Percentiles rank a stretch among this genome's conserved stretches.
Conservation (phyloP, 2,888 invertebrate genomes). For the Nomada flava region DNA sequence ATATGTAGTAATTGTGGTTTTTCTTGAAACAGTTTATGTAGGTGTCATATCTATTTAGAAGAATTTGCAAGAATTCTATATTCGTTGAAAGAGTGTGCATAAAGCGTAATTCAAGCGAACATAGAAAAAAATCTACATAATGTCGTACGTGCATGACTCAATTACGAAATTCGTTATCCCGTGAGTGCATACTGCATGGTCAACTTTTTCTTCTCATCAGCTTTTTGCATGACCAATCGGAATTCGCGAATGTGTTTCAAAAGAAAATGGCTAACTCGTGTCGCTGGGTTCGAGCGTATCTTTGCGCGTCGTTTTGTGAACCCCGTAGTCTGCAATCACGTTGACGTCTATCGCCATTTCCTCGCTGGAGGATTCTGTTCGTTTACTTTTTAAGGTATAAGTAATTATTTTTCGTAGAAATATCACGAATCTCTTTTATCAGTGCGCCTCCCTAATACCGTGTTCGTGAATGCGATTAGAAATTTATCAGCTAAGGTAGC, state of each 20-base stretch:
- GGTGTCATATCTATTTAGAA: background rate
- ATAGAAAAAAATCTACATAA: background rate
- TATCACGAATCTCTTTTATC: background rate
- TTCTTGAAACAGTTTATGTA: background rate
- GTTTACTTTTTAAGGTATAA: constrained; percentile 70
- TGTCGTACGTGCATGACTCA: constrained; percentile 6
- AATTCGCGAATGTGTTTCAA: constrained; percentile 77
- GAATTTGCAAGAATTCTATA: background rate
- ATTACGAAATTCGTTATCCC: constrained; percentile 64
- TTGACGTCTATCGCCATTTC: constrained; percentile 90
- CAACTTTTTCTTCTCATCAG: constrained; percentile 72
- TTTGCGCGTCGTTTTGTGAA: constrained; percentile 93
- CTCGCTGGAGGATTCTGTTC: constrained; percentile 79
- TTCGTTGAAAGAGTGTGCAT: background rate
- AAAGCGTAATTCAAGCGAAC: background rate
- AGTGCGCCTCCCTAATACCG: background rate
- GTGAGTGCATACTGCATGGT: constrained; percentile 59
- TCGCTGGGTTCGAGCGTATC: constrained; percentile 87
- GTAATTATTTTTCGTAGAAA: constrained; percentile 7
- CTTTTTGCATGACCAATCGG: constrained; percentile 79
- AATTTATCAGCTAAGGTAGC: constrained; percentile 42
- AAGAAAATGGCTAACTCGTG: constrained; percentile 82
- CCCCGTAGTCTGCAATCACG: constrained; percentile 87
- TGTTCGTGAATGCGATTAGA: constrained; percentile 36
- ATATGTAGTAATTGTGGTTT: constrained; percentile 3